Conservation (phyloP, 1,140 invertebrate genomes). For the Aethina tumida region DNA sequence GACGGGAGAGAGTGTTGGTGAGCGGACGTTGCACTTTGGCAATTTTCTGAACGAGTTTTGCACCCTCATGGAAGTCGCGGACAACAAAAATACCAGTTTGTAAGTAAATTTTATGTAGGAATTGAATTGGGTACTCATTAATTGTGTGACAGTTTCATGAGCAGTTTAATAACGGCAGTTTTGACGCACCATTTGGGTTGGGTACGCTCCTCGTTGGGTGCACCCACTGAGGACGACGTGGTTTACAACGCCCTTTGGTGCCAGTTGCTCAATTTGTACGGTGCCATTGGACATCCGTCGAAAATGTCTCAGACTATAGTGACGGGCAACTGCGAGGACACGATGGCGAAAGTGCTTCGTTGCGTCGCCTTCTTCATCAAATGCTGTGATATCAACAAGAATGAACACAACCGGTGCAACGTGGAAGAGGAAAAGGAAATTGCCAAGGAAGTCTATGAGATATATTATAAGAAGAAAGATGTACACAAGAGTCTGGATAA, state of each 20-base stretch:
- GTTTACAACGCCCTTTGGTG: constrained; percentile 75
- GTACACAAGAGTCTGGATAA: constrained; percentile 16
- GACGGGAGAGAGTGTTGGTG: neutral
- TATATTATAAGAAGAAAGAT: constrained; percentile 30
- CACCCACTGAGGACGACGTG: constrained; percentile 15
- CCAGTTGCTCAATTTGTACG: constrained; percentile 74
- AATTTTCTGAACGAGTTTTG: constrained; percentile 37
- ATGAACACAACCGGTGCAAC: constrained; percentile 16
- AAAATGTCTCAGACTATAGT: constrained; percentile 70
- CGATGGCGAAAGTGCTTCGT: constrained; percentile 51
- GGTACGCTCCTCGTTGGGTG: constrained; percentile 50
- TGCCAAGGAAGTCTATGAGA: constrained; percentile 20
- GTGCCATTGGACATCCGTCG: constrained; percentile 65
- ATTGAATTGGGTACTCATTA: constrained; percentile 1
- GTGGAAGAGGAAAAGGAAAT: constrained; percentile 24
- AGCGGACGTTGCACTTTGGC: constrained; percentile 5
- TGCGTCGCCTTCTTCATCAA: constrained; percentile 78
- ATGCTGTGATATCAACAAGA: constrained; percentile 55
- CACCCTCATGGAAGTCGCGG: constrained; percentile 46
- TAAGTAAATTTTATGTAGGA: constrained; percentile 43
- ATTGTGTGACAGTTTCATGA: constrained; percentile 67
- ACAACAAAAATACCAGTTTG: constrained; percentile 76
- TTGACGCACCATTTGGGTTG: constrained; percentile 83
- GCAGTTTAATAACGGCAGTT: constrained; percentile 76
- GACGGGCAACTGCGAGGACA: constrained; percentile 54